Evolutionary conservation across 2,797 vertebrate genomes (phyloP).

Genomic region (Allobates femoralis): DNA sequence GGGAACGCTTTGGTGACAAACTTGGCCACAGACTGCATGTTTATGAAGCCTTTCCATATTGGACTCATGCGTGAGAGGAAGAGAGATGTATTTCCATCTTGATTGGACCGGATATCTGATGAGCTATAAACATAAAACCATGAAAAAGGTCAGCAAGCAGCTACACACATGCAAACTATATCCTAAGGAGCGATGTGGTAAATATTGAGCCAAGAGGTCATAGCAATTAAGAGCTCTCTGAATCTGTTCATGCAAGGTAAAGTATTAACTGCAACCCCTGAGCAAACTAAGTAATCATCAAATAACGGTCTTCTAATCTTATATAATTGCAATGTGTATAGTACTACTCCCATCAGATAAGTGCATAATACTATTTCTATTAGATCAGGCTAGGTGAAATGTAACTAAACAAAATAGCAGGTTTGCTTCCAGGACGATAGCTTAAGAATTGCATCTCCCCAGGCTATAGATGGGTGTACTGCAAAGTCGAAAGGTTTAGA

Average conservation of each 20-base stretch:
- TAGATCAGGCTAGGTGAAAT: neutral
- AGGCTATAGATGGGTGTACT: neutral
- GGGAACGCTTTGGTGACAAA: slow-evolving; percentile 96
- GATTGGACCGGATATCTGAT: slow-evolving; percentile 76
- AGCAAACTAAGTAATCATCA: neutral
- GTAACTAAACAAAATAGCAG: neutral
- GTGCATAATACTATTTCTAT: neutral
- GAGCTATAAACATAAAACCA: slow-evolving; percentile 77
- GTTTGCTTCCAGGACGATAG: neutral
- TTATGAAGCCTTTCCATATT: slow-evolving; percentile 98
- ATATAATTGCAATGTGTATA: neutral
- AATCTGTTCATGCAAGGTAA: neutral
- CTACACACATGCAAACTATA: neutral
- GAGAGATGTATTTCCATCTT: slow-evolving; percentile 82
- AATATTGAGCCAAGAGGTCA: neutral
- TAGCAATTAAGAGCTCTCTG: neutral
- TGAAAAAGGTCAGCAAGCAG: neutral
- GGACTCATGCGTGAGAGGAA: slow-evolving; percentile 89
- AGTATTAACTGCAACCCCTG: neutral
- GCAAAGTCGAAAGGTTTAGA: neutral
- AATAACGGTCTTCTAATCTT: neutral
- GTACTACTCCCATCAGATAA: neutral
- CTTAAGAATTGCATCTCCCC: neutral
- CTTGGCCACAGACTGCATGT: slow-evolving; percentile 95
- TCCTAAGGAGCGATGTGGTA: no score